These are phyloP conservation scores for Gasterosteus nipponicus DNA, from an alignment of 2,113 vertebrate species.

Conservation along the genomic window DNA sequence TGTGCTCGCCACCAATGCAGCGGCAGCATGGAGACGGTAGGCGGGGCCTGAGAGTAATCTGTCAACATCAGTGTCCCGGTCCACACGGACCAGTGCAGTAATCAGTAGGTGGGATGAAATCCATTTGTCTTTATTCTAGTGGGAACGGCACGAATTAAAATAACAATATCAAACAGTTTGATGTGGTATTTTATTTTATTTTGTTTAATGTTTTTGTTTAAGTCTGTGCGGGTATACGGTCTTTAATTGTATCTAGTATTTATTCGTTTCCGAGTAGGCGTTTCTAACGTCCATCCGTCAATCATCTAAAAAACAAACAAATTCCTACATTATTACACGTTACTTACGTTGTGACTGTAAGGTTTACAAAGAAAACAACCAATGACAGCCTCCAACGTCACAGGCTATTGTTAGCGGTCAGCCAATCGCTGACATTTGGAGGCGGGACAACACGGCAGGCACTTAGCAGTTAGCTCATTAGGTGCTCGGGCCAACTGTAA, in stretches of 20 bases:
- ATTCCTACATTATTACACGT: neutral
- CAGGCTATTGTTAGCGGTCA: neutral
- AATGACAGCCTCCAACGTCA: slow-evolving; percentile 44
- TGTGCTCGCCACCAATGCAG: slow-evolving; percentile 86
- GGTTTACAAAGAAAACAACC: slow-evolving; percentile 12
- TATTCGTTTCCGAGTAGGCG: neutral
- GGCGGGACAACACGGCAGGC: slow-evolving; percentile 57
- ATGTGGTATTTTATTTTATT: neutral
- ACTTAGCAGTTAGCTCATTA: slow-evolving; percentile 9
- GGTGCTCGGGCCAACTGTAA: neutral
- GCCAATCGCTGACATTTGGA: slow-evolving; percentile 50
- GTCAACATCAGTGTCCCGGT: slow-evolving; percentile 85
- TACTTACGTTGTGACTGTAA: neutral
- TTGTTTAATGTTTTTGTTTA: neutral
- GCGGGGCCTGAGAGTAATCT: slow-evolving; percentile 87
- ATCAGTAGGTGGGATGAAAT: slow-evolving; percentile 31
- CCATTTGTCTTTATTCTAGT: neutral
- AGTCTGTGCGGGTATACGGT: neutral
- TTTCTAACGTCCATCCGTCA: neutral
- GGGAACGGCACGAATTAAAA: neutral
- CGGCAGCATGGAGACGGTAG: slow-evolving; percentile 64
- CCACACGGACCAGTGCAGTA: slow-evolving; percentile 57
- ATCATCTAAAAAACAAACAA: neutral
- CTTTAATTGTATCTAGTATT: neutral
- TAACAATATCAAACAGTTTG: neutral